phyloP scores from a whole-genome alignment of 2,888 invertebrate species.

The Drosophila nigricruria region DNA sequence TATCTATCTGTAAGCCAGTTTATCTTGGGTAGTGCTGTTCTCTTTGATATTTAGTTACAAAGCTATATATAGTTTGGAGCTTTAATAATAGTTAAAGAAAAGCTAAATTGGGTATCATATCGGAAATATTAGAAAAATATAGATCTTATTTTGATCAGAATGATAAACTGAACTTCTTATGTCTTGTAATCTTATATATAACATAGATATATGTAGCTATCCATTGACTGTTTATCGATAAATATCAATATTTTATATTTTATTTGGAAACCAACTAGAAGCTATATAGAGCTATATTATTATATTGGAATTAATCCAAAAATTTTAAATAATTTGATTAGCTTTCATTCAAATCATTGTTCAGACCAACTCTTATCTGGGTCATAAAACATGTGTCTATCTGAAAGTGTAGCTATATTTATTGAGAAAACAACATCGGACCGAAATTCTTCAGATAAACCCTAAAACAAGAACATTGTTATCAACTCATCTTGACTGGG shows the following conservation, averaged over 20 bases:
- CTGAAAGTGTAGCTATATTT: slow-evolving; percentile 8
- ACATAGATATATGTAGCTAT: no score
- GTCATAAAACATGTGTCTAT: slow-evolving; percentile 29
- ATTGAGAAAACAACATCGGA: background rate
- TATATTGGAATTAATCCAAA: background rate
- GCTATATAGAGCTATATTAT: background rate
- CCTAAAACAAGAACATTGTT: slow-evolving; percentile 2
- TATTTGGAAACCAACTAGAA: background rate
- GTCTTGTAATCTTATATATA: no score
- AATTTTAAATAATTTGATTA: background rate
- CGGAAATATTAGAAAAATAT: no score
- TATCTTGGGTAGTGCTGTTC: background rate
- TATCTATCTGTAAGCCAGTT: slow-evolving; percentile 2
- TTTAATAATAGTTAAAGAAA: slow-evolving; percentile 26
- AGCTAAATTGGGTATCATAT: no score
- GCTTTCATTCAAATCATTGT: slow-evolving; percentile 4
- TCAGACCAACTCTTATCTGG: slow-evolving; percentile 30
- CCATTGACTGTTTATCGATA: background rate
- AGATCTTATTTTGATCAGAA: no score
- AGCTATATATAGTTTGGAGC: slow-evolving; percentile 8
- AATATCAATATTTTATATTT: background rate
- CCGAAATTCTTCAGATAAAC: background rate
- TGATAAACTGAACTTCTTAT: no score
- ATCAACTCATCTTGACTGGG: background rate
- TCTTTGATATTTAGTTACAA: background rate